Evolutionary conservation across 2,888 invertebrate genomes (phyloP), one percentile per base, ranked within the genome.

Genomic region (Ceramica pisi): DNA sequence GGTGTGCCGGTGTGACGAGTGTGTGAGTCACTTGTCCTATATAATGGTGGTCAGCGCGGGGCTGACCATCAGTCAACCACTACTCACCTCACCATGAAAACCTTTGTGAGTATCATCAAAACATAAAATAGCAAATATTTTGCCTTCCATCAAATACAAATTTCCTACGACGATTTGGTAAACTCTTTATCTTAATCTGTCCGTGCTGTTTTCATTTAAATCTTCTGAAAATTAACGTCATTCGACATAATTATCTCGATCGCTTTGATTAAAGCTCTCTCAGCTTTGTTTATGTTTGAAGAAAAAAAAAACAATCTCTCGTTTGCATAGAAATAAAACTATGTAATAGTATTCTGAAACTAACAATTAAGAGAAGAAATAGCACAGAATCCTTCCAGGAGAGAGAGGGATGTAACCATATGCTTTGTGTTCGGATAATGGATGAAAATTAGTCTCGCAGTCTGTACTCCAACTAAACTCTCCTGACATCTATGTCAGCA

Each of bases 61-160:
- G 41, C n/a, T n/a, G 44, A 16, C 19, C 69, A 74, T 75, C 80
- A 77, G 21, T 67, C 71, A 48, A 59, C 74, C 46, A 51, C 51
- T 57, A 35, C 57, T 66, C 66, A 62, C 56, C 50, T 48, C 76
- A 77, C 75, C 75, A 83, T 84, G 84, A 83, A 81, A 72, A 67
- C 67, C 67, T 73, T 80, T 61, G 84, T 84, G 48, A 84, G 84
- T 83, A 73, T 23, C 62, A 21, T 19, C n/a, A 10, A 16, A 21
- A 16, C 26, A 26, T 19, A 19, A 53, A 55, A 31, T 53, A 53
- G 9, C 8, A 14, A 31, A 31, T 31, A 31, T 31, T 6, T 31
- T 31, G 31, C 31, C 31, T 31, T 0, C 14, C 19, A 16, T 55
- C 26, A 19, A 26, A 26, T 19, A 26, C 9, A 35, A 35, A n/a